Evolutionary conservation across 2,797 vertebrate genomes (phyloP).

Genomic region (Rhinophrynus dorsalis): DNA sequence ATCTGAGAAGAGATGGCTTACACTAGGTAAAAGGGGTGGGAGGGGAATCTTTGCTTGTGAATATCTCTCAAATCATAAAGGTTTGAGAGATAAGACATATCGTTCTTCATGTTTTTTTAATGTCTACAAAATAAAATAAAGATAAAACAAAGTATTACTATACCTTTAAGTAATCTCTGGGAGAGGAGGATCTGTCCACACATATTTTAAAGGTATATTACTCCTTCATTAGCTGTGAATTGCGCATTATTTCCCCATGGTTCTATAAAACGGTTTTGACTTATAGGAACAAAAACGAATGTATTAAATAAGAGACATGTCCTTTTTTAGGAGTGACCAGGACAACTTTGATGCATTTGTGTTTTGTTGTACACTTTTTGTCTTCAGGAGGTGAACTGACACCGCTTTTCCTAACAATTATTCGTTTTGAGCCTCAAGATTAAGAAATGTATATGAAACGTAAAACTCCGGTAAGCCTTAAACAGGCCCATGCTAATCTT

Average conservation of each 20-base stretch:
- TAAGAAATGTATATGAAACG: slow-evolving; percentile 19
- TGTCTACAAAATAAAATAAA: too few species aligned
- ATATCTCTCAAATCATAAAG: too few species aligned
- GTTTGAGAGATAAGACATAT: too few species aligned
- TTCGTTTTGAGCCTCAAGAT: slow-evolving; percentile 12
- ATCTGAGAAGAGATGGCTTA: too few species aligned
- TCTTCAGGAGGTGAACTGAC: slow-evolving; percentile 13
- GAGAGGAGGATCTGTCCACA: too few species aligned
- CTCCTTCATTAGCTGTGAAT: too few species aligned
- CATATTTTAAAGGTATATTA: too few species aligned
- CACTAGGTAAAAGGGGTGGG: too few species aligned
- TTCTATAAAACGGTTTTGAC: slow-evolving; percentile 20
- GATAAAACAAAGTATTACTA: too few species aligned
- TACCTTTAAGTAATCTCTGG: too few species aligned
- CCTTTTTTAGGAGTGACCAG: background rate
- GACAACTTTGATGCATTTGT: slow-evolving; percentile 1
- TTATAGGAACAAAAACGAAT: background rate
- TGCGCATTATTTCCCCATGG: slow-evolving; percentile 1
- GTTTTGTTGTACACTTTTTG: slow-evolving; percentile 4
- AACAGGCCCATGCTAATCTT: slow-evolving; percentile 9
- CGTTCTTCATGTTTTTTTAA: too few species aligned
- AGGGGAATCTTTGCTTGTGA: too few species aligned
- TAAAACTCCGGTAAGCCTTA: slow-evolving; percentile 25
- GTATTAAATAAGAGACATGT: background rate
- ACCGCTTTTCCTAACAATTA: slow-evolving; percentile 22